Evolutionary conservation across 1,140 invertebrate species (phyloP).

Genomic region (Aphaenogaster floridana): DNA sequence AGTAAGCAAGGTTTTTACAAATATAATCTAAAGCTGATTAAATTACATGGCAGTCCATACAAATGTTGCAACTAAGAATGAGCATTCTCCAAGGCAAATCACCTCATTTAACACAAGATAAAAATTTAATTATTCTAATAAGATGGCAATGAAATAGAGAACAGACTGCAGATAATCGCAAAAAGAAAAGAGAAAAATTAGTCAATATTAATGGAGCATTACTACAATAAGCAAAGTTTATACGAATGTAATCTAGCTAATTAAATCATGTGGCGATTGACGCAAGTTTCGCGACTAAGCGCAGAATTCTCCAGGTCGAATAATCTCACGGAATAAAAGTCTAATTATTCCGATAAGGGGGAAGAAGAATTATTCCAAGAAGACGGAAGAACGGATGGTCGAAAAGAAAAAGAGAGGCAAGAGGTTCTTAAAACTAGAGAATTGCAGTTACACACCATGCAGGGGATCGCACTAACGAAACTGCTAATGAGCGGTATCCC

Average conservation of each 20-base stretch:
- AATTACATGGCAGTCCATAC: neutral
- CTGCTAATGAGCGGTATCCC: neutral
- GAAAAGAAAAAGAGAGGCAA: neutral
- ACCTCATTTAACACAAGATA: neutral
- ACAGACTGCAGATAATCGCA: neutral
- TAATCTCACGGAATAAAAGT: neutral
- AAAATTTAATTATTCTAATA: neutral
- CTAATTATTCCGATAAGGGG: neutral
- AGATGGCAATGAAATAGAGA: neutral
- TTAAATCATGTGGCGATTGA: neutral
- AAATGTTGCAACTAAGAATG: neutral
- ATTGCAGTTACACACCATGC: slow-evolving; percentile 46
- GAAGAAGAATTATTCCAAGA: neutral
- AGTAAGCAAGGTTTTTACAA: neutral
- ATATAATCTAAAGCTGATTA: neutral
- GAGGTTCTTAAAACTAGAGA: neutral
- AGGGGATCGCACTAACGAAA: slow-evolving; percentile 24
- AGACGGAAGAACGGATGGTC: neutral
- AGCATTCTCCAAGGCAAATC: neutral
- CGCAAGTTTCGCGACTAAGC: neutral
- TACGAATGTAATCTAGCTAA: neutral
- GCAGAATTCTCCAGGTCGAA: neutral
- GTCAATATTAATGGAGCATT: neutral
- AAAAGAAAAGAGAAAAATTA: neutral
- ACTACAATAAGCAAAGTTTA: neutral